Evolutionary conservation across 2,888 invertebrate genomes (phyloP).

Genomic region (Tubulanus polymorphus): DNA sequence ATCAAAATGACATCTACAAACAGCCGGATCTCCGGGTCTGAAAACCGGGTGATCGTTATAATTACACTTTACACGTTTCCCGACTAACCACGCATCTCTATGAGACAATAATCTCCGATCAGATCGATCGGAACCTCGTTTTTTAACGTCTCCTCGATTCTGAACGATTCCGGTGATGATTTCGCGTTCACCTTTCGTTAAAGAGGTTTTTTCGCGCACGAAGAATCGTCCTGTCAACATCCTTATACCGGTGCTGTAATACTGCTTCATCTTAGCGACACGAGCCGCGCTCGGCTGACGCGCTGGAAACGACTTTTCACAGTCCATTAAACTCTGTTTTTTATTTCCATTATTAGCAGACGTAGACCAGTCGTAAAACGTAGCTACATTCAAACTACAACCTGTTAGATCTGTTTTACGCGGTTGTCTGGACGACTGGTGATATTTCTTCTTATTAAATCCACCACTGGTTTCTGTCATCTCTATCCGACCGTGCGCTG

Average conservation of each 20-base stretch:
- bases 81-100: conserved; percentile 35
- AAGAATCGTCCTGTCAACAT: conserved; percentile 35
- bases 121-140: conserved; percentile 12
- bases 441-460: too few species aligned
- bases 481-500: background rate
- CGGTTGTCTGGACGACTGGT: too few species aligned
- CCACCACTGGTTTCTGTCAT: too few species aligned
- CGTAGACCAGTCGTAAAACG: background rate
- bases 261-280: conserved; percentile 14
- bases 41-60: conserved; percentile 23
- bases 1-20: background rate
- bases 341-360: background rate
- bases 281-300: background rate
- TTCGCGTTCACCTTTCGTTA: conserved; percentile 40
- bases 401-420: too few species aligned
- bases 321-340: background rate
- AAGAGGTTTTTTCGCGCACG: conserved; percentile 31
- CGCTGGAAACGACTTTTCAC: background rate
- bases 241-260: conserved; percentile 22
- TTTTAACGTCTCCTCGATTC: conserved; percentile 29
- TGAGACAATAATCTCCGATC: conserved; percentile 26
- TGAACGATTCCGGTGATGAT: conserved; percentile 39
- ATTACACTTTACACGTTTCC: too few species aligned
- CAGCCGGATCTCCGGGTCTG: conserved; percentile 9
- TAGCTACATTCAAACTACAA: background rate